Base-by-base conservation (phyloP, 2,888 invertebrate genomes). In the Timandra comae region DNA sequence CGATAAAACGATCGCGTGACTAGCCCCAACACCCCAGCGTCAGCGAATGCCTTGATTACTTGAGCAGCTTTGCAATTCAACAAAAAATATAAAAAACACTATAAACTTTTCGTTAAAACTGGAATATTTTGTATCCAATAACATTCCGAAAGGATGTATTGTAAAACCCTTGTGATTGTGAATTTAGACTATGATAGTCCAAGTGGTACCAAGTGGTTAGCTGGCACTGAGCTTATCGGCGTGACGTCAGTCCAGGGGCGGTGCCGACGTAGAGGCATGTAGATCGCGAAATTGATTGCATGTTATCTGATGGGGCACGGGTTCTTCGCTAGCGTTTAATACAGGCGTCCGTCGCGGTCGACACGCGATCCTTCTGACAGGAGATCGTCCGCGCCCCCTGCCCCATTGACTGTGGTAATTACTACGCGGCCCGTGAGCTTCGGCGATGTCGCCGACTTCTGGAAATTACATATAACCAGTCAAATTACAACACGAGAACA, bases 251-350 rank as follows among this genome's bases (percentile, higher is more conserved):
- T 72, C 70, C 68, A 71, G 59, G 75, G 78, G 77, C 73, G 78
- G 78, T 72, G 80, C 78, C 77, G 75, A 76, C 76, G 69, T 80
- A 76, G 75, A 81, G 61, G 76, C 74, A 77, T 82, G 81, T 81
- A 84, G 85, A 85, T 85, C 77, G 85, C 84, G 75, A 80, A 84
- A 79, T 84, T 80, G 84, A 85, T 85, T 80, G 84, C 82, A 80
- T 76, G 81, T 68, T 82, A 84, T 84, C 84, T 72, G 84, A 81
- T 84, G 78, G 74, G 71, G 81, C 77, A 75, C 77, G 80, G 78
- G 76, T 79, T 82, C 81, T 79, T 81, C 76, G 81, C 77, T 78
- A 75, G 77, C 80, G 73, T 84, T 82, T 82, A 81, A 81, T 79
- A 76, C 74, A 69, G 75, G 79, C 79, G 74, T 77, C 73, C 73